Conservation (phyloP, 2,888 invertebrate genomes). For the Microctonus aethiopoides region DNA sequence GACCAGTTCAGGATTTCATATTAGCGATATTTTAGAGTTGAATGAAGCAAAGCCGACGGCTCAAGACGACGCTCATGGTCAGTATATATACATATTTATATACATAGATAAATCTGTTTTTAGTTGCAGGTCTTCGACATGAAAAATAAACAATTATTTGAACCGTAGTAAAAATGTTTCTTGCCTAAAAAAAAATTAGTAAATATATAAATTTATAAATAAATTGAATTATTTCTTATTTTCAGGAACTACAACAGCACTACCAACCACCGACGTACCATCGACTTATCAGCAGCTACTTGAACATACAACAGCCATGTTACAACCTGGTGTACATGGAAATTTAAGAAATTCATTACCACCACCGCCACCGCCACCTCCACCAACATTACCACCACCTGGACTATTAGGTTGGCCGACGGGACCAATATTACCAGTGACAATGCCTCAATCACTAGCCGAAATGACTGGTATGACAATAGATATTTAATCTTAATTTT, state of each 20-base stretch:
- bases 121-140: not conserved
- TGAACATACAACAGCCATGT: conserved; percentile 62
- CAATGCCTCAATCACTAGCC: conserved; percentile 59
- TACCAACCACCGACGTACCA: conserved; percentile 60
- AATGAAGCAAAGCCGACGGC: conserved; percentile 73
- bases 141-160: no score
- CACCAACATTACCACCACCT: conserved; percentile 50
- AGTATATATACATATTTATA: conserved; percentile 22
- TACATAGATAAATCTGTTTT: not conserved
- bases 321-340: conserved; percentile 59
- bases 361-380: conserved; percentile 55
- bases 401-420: conserved; percentile 49
- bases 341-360: conserved; percentile 57
- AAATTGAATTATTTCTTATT: conserved; percentile 16
- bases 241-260: conserved; percentile 55
- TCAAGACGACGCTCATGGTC: conserved; percentile 60
- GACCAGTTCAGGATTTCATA: conserved; percentile 84
- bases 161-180: no score
- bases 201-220: not conserved
- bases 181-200: no score
- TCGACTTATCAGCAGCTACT: conserved; percentile 63
- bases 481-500: not conserved
- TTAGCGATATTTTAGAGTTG: conserved; percentile 92
- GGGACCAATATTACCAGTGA: conserved; percentile 49
- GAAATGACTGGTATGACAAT: conserved; percentile 61